Percentiles rank a stretch among this genome's conserved stretches.
These are phyloP conservation scores for Cistogaster globosa DNA, from an alignment of 2,888 invertebrate species.

Conservation along the genomic window DNA sequence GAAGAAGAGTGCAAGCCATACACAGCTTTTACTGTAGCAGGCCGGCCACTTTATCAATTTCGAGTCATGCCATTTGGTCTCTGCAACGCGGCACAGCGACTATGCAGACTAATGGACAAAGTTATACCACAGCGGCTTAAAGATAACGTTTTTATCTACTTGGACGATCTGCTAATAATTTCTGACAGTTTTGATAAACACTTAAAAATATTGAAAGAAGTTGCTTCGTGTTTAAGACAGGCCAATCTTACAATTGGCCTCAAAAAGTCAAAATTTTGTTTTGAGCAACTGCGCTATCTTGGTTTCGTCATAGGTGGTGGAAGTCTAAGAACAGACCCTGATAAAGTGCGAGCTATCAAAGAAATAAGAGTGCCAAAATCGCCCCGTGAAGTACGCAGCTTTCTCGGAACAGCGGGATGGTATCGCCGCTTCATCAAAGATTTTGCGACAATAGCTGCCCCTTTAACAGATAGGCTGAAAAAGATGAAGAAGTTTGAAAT, in stretches of 20 bases:
- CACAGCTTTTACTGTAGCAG: slow-evolving; percentile 53
- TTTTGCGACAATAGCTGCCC: slow-evolving; percentile 26
- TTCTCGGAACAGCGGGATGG: slow-evolving; percentile 71
- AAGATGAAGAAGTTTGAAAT: slow-evolving; percentile 33
- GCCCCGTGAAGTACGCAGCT: slow-evolving; percentile 64
- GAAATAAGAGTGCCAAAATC: slow-evolving; percentile 46
- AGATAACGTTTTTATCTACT: slow-evolving; percentile 55
- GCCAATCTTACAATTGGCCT: slow-evolving; percentile 63
- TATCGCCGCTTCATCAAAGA: slow-evolving; percentile 65
- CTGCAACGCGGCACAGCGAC: slow-evolving; percentile 44
- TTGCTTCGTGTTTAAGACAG: slow-evolving; percentile 32
- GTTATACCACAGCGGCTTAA: slow-evolving; percentile 60
- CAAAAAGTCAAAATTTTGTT: slow-evolving; percentile 60
- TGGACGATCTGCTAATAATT: slow-evolving; percentile 61
- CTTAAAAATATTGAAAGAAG: not conserved
- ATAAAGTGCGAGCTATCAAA: slow-evolving; percentile 39
- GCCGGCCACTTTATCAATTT: slow-evolving; percentile 33
- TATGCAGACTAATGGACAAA: slow-evolving; percentile 72
- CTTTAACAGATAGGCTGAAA: slow-evolving; percentile 40
- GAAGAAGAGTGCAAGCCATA: slow-evolving; percentile 40
- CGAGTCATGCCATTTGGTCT: slow-evolving; percentile 36
- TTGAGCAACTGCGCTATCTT: slow-evolving; percentile 49
- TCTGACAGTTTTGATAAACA: slow-evolving; percentile 54
- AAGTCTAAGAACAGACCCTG: slow-evolving; percentile 27
- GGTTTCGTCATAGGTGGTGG: slow-evolving; percentile 52